Base-by-base conservation (phyloP, 2,888 invertebrate species). In the Adineta ricciae region DNA sequence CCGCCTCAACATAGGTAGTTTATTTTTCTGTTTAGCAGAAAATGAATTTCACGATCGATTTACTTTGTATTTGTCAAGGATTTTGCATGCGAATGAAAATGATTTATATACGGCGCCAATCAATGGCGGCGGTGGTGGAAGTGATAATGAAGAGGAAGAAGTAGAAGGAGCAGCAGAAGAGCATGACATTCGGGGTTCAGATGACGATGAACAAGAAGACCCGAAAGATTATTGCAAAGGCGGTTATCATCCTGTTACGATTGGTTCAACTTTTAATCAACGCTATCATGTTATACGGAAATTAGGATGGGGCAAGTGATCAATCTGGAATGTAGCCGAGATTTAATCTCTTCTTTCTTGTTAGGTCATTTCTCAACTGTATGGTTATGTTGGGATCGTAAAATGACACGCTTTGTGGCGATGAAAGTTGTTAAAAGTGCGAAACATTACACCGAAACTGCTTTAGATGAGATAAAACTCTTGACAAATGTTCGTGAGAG, bases 351-450 rank as follows among this genome's bases (percentile, higher is more conserved):
- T 49, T 49, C 14, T 14, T 49, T 49, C 14, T 41, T 3, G 36
- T 38, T 9, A 73, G 73, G 99, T 86, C 98, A 99, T 91, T 99
- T 99, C 92, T 98, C 97, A 84, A 99, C 99, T 19, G 99, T 99
- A 73, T 99, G 99, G 98, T 93, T 99, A 87, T 97, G 97, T 91
- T 98, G 97, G 97, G 98, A 99, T 92, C 93, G 93, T 86, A 91
- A 91, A 93, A 95, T 94, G 89, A 96, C 95, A 90, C 93, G 96
- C 88, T 99, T 97, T 92, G 98, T 97, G 88, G 99, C 99, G 86
- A 93, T 99, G 88, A 99, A 99, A 93, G 97, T 99, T 88, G 98
- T 99, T 86, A 99, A 99, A 92, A 97, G 97, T 88, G 98, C 97
- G 86, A 94, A 95, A 88, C 97, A 99, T 92, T 99, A 99, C 91